Evolutionary conservation across 2,113 vertebrate genomes (phyloP).

Genomic region (Telmatochromis brichardi): DNA sequence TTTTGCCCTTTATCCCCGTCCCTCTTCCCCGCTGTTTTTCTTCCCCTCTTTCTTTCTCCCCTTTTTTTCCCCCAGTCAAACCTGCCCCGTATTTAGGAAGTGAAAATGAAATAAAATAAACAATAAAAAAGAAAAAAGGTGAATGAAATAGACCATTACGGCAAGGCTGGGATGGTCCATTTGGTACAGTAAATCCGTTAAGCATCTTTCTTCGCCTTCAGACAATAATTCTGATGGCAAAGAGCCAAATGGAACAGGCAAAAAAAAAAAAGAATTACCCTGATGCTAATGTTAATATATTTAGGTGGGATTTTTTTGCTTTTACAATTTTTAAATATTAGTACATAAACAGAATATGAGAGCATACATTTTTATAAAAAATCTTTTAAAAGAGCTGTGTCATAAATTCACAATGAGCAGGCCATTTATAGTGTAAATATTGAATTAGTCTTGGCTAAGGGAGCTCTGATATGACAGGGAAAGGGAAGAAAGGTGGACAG

Average conservation of each 20-base stretch:
- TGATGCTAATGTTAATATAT: not conserved
- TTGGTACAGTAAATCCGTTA: not conserved
- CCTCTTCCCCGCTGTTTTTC: too few species aligned
- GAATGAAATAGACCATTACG: too few species aligned
- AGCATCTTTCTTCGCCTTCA: not conserved
- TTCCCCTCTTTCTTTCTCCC: too few species aligned
- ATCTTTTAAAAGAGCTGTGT: not conserved
- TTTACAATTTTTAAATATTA: not conserved
- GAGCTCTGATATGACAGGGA: not conserved
- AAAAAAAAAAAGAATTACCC: not conserved
- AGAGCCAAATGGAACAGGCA: accelerated
- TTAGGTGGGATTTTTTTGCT: not conserved
- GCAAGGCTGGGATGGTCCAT: not conserved
- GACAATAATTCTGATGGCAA: not conserved
- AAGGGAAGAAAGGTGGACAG: not conserved
- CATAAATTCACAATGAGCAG: not conserved
- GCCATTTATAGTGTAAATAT: not conserved
- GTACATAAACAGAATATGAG: not conserved
- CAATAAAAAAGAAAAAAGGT: too few species aligned
- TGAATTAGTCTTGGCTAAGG: not conserved
- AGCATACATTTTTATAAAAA: not conserved
- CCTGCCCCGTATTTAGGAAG: too few species aligned
- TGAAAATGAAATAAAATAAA: too few species aligned
- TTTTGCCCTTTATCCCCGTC: too few species aligned
- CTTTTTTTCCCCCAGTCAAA: too few species aligned